Conservation (phyloP, 2,113 vertebrate species). For the Phocoena phocoena region DNA sequence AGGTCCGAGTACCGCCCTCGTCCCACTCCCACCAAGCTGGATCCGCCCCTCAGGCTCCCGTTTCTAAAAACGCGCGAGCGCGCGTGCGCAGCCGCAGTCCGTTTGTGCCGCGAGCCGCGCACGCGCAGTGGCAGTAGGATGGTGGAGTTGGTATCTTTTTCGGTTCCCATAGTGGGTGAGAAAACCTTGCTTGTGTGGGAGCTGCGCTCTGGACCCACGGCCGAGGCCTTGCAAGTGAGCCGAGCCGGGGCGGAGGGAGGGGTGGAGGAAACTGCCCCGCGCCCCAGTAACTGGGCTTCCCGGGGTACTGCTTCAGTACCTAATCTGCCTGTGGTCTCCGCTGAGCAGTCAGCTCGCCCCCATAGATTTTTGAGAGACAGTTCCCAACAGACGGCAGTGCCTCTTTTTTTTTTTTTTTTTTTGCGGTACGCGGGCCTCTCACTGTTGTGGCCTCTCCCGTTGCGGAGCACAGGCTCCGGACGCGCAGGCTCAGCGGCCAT, state of each 20-base stretch:
- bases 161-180: constrained; percentile 71
- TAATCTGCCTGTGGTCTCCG: background rate
- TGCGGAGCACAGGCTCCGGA: no score
- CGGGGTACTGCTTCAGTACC: background rate
- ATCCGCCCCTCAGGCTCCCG: no score
- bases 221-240: constrained; percentile 72
- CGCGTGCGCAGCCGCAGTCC: background rate
- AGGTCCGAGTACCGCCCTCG: no score
- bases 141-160: constrained; percentile 84
- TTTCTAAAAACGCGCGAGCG: no score
- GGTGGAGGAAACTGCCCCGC: constrained; percentile 66
- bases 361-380: background rate
- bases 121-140: constrained; percentile 54
- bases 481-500: no score
- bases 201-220: constrained; percentile 69
- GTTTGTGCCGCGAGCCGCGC: accelerated
- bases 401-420: no score
- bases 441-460: no score
- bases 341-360: background rate
- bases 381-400: background rate
- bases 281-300: no score
- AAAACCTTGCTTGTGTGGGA: constrained; percentile 83
- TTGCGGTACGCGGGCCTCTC: no score
- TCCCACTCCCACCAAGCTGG: no score
- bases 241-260: constrained; percentile 30